Base-by-base conservation (phyloP, 2,113 vertebrate species). In the Nyctereutes procyonoides region DNA sequence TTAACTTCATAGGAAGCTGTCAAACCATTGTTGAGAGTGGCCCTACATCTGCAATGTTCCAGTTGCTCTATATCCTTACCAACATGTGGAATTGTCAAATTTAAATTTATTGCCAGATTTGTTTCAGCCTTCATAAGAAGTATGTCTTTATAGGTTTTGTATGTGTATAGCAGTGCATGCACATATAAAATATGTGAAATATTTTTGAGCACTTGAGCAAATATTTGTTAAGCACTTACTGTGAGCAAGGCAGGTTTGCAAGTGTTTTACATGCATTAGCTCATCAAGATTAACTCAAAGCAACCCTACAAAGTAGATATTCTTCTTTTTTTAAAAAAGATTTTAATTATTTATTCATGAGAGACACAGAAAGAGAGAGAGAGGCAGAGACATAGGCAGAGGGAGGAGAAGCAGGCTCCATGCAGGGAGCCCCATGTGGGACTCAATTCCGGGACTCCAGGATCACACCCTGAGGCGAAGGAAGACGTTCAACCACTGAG, bases 271-370 rank as follows among this genome's bases (percentile, higher is more conserved):
- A 35, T 26, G 35, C 30, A 38, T 76, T 32, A 38, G 24, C 43
- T 90, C 67, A 69, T 95, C 20, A n/a, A 32, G 81, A 55, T 89
- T 28, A 95, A 90, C 32, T 65, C 63, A 87, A 32, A 96, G 63
- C 80, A 60, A n/a, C 28, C 26, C 62, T 86, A 28, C 2, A 32
- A 71, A 84, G 60, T 53, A 9, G 80, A 32, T 74, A 24, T 56
- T 74, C 10, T 84, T 73, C 12, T 80, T 43, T 43, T 43, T 43
- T 43, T 43, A n/a, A n/a, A n/a, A n/a, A 43, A 43, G 43, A 43
- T 43, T 43, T 43, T 43, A 43, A 5, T 43, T 43, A 43, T 43
- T 43, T 43, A 43, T 43, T 43, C 43, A 43, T 43, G 43, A 43
- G 43, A 43, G 43, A 43, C 43, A 43, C 43, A 43, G 43, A 7